phyloP scores from a whole-genome alignment of 1,140 invertebrate species.

The Cydia pomonella region DNA sequence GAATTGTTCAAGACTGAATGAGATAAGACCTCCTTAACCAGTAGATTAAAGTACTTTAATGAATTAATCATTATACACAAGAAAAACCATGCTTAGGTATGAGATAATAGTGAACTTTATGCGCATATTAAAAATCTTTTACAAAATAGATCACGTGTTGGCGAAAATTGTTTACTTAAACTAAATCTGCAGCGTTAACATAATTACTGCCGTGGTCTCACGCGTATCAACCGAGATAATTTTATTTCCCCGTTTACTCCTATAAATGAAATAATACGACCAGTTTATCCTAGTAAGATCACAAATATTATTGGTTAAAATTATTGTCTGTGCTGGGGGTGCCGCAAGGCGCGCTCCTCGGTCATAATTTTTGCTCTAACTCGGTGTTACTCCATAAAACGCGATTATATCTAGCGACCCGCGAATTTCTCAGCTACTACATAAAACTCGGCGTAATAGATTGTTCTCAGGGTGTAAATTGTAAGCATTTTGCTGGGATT shows the following conservation, averaged over 20 bases:
- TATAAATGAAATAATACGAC: slow-evolving; percentile 61
- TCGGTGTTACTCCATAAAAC: slow-evolving; percentile 77
- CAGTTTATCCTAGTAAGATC: slow-evolving; percentile 63
- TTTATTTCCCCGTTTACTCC: slow-evolving; percentile 23
- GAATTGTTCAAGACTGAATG: not conserved
- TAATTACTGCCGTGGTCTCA: not conserved
- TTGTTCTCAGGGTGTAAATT: slow-evolving; percentile 63
- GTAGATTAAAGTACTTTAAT: not conserved
- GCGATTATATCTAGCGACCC: slow-evolving; percentile 75
- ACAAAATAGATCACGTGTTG: not conserved
- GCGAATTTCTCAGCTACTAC: slow-evolving; percentile 65
- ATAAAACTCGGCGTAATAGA: slow-evolving; percentile 71
- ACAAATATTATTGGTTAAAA: slow-evolving; percentile 72
- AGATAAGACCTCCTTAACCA: slow-evolving; percentile 38
- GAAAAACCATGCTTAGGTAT: too few relatives aligned
- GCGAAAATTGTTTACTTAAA: not conserved
- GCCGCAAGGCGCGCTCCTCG: slow-evolving; percentile 65
- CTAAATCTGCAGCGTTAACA: not conserved
- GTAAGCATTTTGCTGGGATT: slow-evolving; percentile 44
- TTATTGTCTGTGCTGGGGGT: slow-evolving; percentile 67
- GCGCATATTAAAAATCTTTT: slow-evolving; percentile 39
- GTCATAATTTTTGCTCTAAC: slow-evolving; percentile 77
- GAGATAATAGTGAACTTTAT: not conserved
- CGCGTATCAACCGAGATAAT: not conserved
- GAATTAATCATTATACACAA: too few relatives aligned